Evolutionary conservation across 2,888 invertebrate genomes (phyloP).

Genomic region (Phyllotreta striolata): DNA sequence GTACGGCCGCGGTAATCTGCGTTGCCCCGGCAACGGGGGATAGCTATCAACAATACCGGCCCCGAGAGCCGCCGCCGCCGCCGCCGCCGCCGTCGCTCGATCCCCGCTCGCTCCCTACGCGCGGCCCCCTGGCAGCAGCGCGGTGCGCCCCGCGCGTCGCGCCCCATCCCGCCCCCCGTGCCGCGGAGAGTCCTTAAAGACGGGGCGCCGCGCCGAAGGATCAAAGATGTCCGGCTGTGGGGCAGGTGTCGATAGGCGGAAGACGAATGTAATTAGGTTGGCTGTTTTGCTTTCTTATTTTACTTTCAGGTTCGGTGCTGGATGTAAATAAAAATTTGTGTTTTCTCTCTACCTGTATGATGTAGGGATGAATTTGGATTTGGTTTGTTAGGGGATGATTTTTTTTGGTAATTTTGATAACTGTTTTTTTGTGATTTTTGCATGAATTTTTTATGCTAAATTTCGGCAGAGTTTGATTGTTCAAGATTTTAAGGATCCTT

Average conservation of each 20-base stretch:
- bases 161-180: background rate
- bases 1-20: conserved; percentile 62
- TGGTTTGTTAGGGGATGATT: no score
- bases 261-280: background rate
- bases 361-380: no score
- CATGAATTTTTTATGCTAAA: no score
- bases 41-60: conserved; percentile 62
- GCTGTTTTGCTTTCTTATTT: no score
- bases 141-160: background rate
- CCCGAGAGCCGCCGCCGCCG: conserved; percentile 40
- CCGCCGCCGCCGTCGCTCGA: conserved; percentile 20
- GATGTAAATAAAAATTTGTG: no score
- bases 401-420: no score
- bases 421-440: no score
- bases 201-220: conserved; percentile 4
- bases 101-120: conserved; percentile 10
- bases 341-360: no score
- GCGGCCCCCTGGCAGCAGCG: conserved; percentile 2
- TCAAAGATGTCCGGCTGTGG: background rate
- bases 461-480: no score
- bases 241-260: conserved; percentile 3
- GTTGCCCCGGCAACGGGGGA: conserved; percentile 62
- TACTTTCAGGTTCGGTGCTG: background rate
- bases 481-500: no score
- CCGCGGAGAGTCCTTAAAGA: background rate